Conservation (phyloP, 2,888 invertebrate species). For the Hoplodrina ambigua region DNA sequence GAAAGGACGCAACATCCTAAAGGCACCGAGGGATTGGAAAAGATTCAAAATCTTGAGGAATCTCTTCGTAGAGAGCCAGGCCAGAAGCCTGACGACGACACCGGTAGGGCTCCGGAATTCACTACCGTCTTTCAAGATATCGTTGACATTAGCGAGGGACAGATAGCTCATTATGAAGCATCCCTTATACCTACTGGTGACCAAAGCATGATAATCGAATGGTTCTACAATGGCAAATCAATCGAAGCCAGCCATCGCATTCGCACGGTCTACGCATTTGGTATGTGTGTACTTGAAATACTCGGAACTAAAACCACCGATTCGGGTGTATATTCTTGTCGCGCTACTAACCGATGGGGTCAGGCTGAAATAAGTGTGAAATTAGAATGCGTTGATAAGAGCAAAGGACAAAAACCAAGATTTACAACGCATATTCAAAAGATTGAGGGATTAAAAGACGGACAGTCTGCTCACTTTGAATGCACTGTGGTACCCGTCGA, state of each 20-base stretch:
- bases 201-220: constrained; percentile 98
- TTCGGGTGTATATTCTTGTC: constrained; percentile 96
- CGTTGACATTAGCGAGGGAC: constrained; percentile 96
- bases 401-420: constrained; percentile 96
- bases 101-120: constrained; percentile 96
- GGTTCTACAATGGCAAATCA: constrained; percentile 98
- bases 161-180: constrained; percentile 99
- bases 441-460: constrained; percentile 96
- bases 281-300: constrained; percentile 99
- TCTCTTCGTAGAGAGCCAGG: constrained; percentile 94
- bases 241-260: constrained; percentile 97
- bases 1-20: constrained; percentile 98
- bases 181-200: constrained; percentile 98
- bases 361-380: constrained; percentile 96
- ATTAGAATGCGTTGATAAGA: constrained; percentile 95
- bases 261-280: constrained; percentile 98
- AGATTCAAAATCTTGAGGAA: constrained; percentile 97
- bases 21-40: constrained; percentile 97
- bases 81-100: constrained; percentile 92
- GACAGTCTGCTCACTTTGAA: constrained; percentile 98
- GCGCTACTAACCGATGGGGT: constrained; percentile 97
- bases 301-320: constrained; percentile 98
- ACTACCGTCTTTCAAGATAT: constrained; percentile 96
- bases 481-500: constrained; percentile 98
- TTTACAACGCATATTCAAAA: constrained; percentile 97